Evolutionary conservation across 37 sponge, comb jelly and placozoan genomes (phyloP).

Genomic region (Tethya wilhelma): DNA sequence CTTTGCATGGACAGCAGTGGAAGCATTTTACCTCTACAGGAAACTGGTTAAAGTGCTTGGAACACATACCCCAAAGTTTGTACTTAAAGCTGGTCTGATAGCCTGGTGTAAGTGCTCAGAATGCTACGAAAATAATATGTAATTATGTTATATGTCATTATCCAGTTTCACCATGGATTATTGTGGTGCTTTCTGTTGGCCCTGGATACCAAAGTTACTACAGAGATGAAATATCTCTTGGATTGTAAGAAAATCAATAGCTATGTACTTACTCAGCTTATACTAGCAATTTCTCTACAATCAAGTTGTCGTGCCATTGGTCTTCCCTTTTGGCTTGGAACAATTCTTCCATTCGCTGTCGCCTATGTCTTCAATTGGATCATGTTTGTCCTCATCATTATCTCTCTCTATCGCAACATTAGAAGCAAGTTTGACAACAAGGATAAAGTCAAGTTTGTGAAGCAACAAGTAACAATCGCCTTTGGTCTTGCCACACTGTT

Average conservation of each 20-base stretch:
- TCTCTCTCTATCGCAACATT: too few relatives aligned
- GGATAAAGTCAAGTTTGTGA: too few relatives aligned
- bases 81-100: background rate
- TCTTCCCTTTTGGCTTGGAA: constrained; percentile 3
- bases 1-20: constrained; percentile 19
- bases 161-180: constrained; percentile 18
- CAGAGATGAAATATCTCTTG: background rate
- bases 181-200: constrained; percentile 8
- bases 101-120: constrained; percentile 19
- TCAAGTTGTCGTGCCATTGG: constrained; percentile 21
- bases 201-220: constrained; percentile 13
- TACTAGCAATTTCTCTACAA: background rate
- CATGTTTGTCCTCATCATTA: too few relatives aligned
- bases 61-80: background rate
- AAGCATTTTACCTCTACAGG: too few relatives aligned
- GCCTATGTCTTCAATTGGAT: constrained; percentile 29
- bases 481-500: too few relatives aligned
- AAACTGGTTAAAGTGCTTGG: constrained; percentile 1
- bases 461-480: too few relatives aligned
- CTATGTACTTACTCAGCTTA: background rate
- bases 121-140: background rate
- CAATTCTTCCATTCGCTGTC: background rate
- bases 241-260: background rate
- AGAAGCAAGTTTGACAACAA: too few relatives aligned
- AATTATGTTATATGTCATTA: background rate